Evolutionary conservation across 92 coral and sea anemone genomes (phyloP), one percentile per base, ranked within the genome.

Genomic region (Chrysogorgia sp.): DNA sequence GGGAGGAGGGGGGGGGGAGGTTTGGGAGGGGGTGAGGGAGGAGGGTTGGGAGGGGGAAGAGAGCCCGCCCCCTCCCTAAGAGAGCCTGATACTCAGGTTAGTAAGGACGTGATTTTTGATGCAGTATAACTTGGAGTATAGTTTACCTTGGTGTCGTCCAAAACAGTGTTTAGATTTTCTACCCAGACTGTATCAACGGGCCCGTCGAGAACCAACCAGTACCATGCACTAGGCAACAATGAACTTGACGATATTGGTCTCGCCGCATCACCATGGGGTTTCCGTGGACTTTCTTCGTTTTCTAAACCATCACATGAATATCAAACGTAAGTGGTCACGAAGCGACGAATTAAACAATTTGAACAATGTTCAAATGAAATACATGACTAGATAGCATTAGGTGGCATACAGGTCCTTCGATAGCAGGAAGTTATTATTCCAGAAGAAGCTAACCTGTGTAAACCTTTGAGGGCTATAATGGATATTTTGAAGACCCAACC

Each of bases 171-270:
- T 20, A 93, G 92, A 48, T 88, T 93, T 63, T 93, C 98, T 30
- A 87, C 91, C 98, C 98, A 93, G 6, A 89, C 90, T 2, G 97
- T 91, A 57, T 93, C 98, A 10, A 93, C 98, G 17, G 98, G 98
- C 21, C 98, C 98, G 40, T 93, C 98, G 90, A 93, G 81, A 0
- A 93, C 94, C 63, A 93, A 84, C 98, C 98, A 93, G 63, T 81
- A 83, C 98, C 98, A 93, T 60, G 74, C 52, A 26, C 58, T 33
- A 10, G 90, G 90, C 24, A 23, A 2, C 34, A 34, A 28, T 34
- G n/a, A 7, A 34, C 24, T 24, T 14, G 75, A 30, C 23, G 75
- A 33, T 41, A 28, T 68, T 41, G 58, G 52, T 10, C 26, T 33
- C 12, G 58, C 48, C 6, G 75, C 48, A 1, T 24, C 24, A 4